Conservation (phyloP, 2,888 invertebrate genomes). For the Standfussiana lucernea region DNA sequence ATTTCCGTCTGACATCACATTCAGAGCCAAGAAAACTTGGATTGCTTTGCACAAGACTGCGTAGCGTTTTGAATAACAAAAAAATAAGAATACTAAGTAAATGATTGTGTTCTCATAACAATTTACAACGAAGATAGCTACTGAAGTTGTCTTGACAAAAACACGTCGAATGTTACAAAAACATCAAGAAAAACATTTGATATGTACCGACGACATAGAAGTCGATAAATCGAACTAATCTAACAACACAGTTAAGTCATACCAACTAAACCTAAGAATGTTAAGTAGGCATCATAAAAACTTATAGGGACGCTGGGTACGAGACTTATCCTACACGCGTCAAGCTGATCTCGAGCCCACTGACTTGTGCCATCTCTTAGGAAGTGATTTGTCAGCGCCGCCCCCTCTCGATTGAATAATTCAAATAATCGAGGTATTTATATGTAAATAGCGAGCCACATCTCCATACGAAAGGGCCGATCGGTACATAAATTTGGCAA, state of each 20-base stretch:
- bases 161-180: slow-evolving; percentile 56
- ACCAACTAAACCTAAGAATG: slow-evolving; percentile 66
- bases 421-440: slow-evolving; percentile 91
- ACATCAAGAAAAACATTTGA: slow-evolving; percentile 62
- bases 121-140: slow-evolving; percentile 1
- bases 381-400: slow-evolving; percentile 91
- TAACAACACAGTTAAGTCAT: slow-evolving; percentile 65
- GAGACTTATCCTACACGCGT: slow-evolving; percentile 80
- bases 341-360: slow-evolving; percentile 84
- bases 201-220: slow-evolving; percentile 55
- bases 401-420: slow-evolving; percentile 91
- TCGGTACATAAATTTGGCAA: slow-evolving; percentile 91
- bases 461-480: slow-evolving; percentile 91
- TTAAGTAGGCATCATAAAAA: slow-evolving; percentile 75
- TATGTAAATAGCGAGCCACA: slow-evolving; percentile 90
- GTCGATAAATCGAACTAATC: slow-evolving; percentile 64
- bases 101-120: slow-evolving; percentile 11
- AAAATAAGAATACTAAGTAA: slow-evolving; percentile 19
- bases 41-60: slow-evolving; percentile 28
- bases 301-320: slow-evolving; percentile 69
- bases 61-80: slow-evolving; percentile 7
- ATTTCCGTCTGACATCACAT: slow-evolving; percentile 51
- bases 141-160: slow-evolving; percentile 33
- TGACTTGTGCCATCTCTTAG: slow-evolving; percentile 89
- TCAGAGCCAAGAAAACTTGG: slow-evolving; percentile 37